phyloP scores from a whole-genome alignment of 2,113 vertebrate species.

The Microtus montanus region DNA sequence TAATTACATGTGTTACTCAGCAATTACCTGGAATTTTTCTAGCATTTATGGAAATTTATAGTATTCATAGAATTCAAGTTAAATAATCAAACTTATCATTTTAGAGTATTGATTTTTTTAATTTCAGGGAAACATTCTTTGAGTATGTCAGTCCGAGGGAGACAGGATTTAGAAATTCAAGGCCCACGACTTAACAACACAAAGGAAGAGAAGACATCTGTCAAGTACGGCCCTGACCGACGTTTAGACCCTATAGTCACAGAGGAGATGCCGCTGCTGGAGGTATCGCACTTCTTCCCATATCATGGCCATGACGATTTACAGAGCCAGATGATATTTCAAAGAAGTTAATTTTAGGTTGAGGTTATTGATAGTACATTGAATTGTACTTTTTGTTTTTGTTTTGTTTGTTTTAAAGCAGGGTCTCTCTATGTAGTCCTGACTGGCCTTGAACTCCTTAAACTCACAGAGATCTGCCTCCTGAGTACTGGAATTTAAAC shows the following conservation, averaged over 20 bases:
- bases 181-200: constrained; percentile 96
- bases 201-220: constrained; percentile 97
- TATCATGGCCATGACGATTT: neutral
- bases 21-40: constrained; percentile 45
- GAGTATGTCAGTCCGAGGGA: constrained; percentile 91
- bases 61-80: constrained; percentile 43
- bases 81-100: constrained; percentile 29
- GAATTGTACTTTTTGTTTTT: neutral
- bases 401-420: neutral
- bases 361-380: neutral
- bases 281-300: constrained; percentile 86
- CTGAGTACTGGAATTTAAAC: neutral
- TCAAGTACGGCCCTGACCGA: constrained; percentile 93
- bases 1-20: constrained; percentile 18
- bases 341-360: constrained; percentile 44
- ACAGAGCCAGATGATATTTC: constrained; percentile 15
- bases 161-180: constrained; percentile 96
- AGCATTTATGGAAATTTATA: constrained; percentile 45
- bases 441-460: neutral
- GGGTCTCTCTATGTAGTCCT: neutral
- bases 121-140: constrained; percentile 87
- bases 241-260: constrained; percentile 95
- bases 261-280: constrained; percentile 95
- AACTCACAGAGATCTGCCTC: neutral
- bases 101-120: constrained; percentile 51